Evolutionary conservation across 2,888 invertebrate genomes (phyloP).

Genomic region (Helicoverpa assulta): DNA sequence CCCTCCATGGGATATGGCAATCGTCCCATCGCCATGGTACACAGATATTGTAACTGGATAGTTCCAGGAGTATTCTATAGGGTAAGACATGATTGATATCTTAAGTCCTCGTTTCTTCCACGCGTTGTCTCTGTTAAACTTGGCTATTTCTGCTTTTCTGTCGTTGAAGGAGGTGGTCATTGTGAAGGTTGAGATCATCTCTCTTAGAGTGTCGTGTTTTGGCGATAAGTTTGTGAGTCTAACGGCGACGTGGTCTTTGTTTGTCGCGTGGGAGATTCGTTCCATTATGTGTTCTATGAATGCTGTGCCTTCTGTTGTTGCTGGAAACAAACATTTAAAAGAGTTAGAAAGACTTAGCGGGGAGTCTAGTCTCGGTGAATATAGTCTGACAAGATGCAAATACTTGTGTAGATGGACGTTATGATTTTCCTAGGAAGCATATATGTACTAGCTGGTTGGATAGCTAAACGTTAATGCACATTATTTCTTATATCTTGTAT

Average conservation of each 20-base stretch:
- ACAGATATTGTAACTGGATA: slow-evolving; percentile 91
- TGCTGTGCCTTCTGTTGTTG: slow-evolving; percentile 90
- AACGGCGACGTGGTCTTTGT: slow-evolving; percentile 91
- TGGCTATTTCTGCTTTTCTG: slow-evolving; percentile 85
- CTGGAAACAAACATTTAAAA: slow-evolving; percentile 63
- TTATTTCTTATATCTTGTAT: no score
- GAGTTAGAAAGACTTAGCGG: no score
- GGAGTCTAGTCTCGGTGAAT: no score
- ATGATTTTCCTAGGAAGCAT: no score
- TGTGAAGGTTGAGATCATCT: slow-evolving; percentile 90
- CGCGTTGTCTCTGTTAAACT: slow-evolving; percentile 92
- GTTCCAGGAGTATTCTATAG: slow-evolving; percentile 87
- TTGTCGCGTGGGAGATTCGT: slow-evolving; percentile 89
- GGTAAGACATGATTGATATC: slow-evolving; percentile 92
- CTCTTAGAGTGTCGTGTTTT: slow-evolving; percentile 74
- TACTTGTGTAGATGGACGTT: no score
- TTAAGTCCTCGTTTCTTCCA: slow-evolving; percentile 93
- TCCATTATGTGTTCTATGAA: slow-evolving; percentile 92
- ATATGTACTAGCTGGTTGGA: no score
- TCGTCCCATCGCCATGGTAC: slow-evolving; percentile 92
- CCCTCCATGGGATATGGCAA: slow-evolving; percentile 92
- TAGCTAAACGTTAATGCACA: no score
- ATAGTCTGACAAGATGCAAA: no score
- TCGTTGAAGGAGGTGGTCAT: slow-evolving; percentile 89
- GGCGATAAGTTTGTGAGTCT: slow-evolving; percentile 87